These are phyloP conservation scores for Anguilla pacifica DNA, from an alignment of 2,797 vertebrate species.

Conservation along the genomic window DNA sequence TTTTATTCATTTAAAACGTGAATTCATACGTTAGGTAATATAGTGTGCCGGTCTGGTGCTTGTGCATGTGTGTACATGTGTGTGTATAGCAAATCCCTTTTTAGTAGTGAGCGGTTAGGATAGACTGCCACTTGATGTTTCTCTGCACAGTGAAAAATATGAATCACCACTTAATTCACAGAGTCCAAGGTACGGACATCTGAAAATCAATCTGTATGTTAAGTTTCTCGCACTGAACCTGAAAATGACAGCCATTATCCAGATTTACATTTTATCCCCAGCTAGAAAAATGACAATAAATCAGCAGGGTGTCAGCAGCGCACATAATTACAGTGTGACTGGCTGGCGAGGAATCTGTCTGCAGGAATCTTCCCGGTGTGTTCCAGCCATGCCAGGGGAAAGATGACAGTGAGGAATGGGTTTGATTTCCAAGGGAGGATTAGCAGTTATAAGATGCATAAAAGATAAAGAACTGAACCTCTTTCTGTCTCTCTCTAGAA, in stretches of 20 bases:
- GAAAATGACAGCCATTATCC: conserved; percentile 74
- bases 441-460: conserved; percentile 54
- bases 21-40: background rate
- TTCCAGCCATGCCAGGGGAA: conserved; percentile 49
- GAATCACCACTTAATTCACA: conserved; percentile 64
- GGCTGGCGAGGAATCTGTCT: conserved; percentile 54
- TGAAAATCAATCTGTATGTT: conserved; percentile 72
- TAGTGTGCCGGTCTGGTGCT: background rate
- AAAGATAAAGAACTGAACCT: conserved; percentile 42
- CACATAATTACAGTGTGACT: conserved; percentile 69
- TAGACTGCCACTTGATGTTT: conserved; percentile 21
- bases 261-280: conserved; percentile 77
- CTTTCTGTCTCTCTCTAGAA: conserved; percentile 15
- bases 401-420: conserved; percentile 71
- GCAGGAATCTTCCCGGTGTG: conserved; percentile 45
- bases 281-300: conserved; percentile 74
- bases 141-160: conserved; percentile 35
- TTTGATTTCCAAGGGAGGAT: conserved; percentile 56
- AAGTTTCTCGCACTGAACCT: conserved; percentile 61
- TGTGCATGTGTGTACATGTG: background rate
- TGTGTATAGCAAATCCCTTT: background rate
- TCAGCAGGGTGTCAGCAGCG: conserved; percentile 65
- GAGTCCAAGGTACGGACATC: conserved; percentile 56
- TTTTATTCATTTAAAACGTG: background rate
- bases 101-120: background rate